A percentile compares a stretch with the other conserved stretches of the same genome.
Evolutionary conservation across 1,140 invertebrate genomes (phyloP).

Genomic region (Conus betulinus): DNA sequence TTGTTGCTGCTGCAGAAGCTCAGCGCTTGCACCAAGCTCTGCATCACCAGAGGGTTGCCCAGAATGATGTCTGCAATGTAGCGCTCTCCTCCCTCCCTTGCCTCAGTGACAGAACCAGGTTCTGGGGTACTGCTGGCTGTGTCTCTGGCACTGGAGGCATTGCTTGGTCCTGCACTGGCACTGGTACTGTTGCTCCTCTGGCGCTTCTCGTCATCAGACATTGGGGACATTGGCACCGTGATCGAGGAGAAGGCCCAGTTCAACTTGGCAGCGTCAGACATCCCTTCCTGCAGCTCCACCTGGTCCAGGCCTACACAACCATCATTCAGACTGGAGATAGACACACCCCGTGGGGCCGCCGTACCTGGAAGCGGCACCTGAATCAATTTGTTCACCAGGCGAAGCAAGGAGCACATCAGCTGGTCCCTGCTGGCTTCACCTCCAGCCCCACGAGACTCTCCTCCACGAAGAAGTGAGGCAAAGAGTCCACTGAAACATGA

Average conservation of each 20-base stretch:
- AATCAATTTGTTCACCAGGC: slow-evolving; percentile 79
- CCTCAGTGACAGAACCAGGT: background rate
- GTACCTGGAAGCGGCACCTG: slow-evolving; percentile 40
- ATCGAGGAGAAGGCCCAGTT: slow-evolving; percentile 57
- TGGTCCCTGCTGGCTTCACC: slow-evolving; percentile 81
- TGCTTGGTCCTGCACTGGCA: background rate
- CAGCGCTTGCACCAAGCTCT: slow-evolving; percentile 82
- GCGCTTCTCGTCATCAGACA: slow-evolving; percentile 70
- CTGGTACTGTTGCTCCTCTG: slow-evolving; percentile 47
- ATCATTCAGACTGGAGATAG: background rate
- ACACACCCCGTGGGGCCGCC: background rate
- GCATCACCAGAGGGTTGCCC: slow-evolving; percentile 82
- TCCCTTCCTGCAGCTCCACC: slow-evolving; percentile 49
- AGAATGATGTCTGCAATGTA: slow-evolving; percentile 71
- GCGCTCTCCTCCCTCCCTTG: slow-evolving; percentile 33
- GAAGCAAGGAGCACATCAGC: slow-evolving; percentile 83
- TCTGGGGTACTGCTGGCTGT: background rate
- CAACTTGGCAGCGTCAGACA: slow-evolving; percentile 61
- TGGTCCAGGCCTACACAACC: slow-evolving; percentile 27
- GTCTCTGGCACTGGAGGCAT: background rate
- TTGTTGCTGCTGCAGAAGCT: slow-evolving; percentile 81
- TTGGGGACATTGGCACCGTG: slow-evolving; percentile 39
- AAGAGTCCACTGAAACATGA: slow-evolving; percentile 81
- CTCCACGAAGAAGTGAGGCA: slow-evolving; percentile 82
- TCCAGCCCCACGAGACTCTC: slow-evolving; percentile 78